These are phyloP conservation scores for Hipposideros larvatus DNA, from an alignment of 2,797 vertebrate species.

Conservation along the genomic window DNA sequence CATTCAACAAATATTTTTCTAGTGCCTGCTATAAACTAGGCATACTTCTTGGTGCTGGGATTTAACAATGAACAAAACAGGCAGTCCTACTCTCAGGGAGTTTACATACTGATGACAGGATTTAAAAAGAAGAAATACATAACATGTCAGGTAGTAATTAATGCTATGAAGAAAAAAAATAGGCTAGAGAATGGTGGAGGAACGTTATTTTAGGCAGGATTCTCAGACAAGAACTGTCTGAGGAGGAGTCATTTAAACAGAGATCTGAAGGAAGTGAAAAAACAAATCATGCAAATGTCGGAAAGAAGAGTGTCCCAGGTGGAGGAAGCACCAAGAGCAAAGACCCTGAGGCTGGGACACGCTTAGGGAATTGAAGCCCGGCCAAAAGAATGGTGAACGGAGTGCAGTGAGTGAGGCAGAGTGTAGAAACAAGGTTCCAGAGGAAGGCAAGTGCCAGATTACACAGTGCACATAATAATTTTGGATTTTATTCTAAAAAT, in stretches of 20 bases:
- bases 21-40: not conserved
- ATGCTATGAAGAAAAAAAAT: not conserved
- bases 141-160: not conserved
- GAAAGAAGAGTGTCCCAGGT: not conserved
- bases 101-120: not conserved
- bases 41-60: not conserved
- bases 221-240: not conserved
- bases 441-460: not conserved
- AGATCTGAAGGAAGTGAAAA: not conserved
- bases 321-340: not conserved
- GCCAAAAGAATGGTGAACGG: not conserved
- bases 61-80: not conserved
- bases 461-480: not conserved
- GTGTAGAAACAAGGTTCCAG: not conserved
- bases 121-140: not conserved
- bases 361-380: not conserved
- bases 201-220: not conserved
- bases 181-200: not conserved
- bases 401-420: not conserved
- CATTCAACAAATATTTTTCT: slow-evolving; percentile 9
- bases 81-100: not conserved
- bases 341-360: not conserved
- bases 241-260: not conserved
- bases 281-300: not conserved
- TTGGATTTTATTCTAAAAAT: not conserved